Conservation (phyloP, 2,797 vertebrate species). For the Poeciliopsis infans region DNA sequence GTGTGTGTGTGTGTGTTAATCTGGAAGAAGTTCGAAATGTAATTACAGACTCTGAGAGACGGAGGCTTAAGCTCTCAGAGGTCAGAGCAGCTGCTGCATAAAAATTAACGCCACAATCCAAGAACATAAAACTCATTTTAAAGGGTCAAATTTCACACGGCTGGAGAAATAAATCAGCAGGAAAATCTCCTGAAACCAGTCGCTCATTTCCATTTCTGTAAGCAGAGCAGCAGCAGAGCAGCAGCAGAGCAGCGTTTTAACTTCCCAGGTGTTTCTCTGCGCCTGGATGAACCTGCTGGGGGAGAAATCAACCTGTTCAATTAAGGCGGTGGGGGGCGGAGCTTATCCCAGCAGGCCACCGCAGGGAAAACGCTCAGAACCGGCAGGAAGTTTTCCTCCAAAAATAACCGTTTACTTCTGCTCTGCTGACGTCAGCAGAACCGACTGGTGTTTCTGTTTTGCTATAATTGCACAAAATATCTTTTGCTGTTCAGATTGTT, state of each 20-base stretch:
- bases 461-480: no score
- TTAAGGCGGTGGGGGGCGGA: not conserved
- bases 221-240: not conserved
- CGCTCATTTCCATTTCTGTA: not conserved
- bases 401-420: not conserved
- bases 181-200: not conserved
- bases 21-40: constrained; percentile 54
- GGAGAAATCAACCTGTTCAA: not conserved
- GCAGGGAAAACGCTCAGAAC: not conserved
- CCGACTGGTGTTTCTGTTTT: no score
- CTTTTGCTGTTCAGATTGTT: no score
- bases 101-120: constrained; percentile 28
- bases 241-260: not conserved
- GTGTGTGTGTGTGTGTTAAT: not conserved
- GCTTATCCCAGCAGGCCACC: not conserved
- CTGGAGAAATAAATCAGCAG: not conserved
- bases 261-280: not conserved
- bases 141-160: constrained; percentile 15
- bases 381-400: not conserved
- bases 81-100: constrained; percentile 45
- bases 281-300: not conserved
- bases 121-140: constrained; percentile 1
- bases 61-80: constrained; percentile 35
- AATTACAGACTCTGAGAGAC: constrained; percentile 52
- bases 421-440: not conserved